Conservation (phyloP, 64 coral and sea anemone species). For the Astreopora myriophthalma region DNA sequence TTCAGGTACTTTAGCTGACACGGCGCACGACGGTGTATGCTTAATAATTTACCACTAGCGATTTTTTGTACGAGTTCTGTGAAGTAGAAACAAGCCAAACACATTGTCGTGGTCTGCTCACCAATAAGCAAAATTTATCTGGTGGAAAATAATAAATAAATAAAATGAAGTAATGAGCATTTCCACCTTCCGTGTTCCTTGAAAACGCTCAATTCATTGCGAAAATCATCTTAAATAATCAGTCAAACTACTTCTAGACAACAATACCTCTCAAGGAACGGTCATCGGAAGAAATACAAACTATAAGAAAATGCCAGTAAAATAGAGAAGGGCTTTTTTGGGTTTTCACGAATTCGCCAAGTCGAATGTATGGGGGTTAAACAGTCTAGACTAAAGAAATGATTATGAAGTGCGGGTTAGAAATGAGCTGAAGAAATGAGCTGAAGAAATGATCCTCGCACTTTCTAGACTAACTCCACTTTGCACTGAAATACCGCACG, state of each 20-base stretch:
- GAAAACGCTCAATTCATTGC: neutral
- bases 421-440: too few species aligned
- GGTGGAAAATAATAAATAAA: neutral
- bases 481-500: neutral
- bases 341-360: too few species aligned
- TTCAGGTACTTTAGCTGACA: slow-evolving; percentile 41
- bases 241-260: neutral
- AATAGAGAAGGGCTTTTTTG: too few species aligned
- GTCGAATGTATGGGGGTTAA: too few species aligned
- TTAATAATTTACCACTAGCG: slow-evolving; percentile 19
- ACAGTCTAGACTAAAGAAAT: neutral
- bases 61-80: neutral
- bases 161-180: neutral
- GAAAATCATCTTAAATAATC: neutral
- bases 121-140: neutral
- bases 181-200: neutral
- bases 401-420: too few species aligned
- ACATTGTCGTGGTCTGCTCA: neutral
- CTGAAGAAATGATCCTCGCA: too few species aligned
- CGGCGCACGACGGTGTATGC: neutral
- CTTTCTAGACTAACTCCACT: too few species aligned
- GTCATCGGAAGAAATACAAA: neutral
- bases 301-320: neutral
- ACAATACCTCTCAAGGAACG: neutral
- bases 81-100: neutral